Evolutionary conservation across 1,140 invertebrate species (phyloP).

Genomic region (Cephus cinctus): DNA sequence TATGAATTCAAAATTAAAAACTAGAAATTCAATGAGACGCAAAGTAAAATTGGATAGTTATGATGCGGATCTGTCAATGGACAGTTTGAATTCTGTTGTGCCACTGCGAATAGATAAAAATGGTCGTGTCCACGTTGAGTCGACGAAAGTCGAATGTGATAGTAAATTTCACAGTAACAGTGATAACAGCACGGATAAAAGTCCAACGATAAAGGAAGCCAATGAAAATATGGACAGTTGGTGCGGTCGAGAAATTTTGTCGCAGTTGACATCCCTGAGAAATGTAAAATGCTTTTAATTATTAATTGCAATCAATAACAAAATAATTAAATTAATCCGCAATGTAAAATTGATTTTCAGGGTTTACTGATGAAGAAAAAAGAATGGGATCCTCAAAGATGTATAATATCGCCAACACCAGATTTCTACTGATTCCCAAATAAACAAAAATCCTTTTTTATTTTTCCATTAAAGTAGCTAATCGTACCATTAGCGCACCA

Average conservation of each 20-base stretch:
- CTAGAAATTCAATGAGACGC: conserved; percentile 24
- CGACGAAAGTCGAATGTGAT: conserved; percentile 7
- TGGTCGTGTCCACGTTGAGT: conserved; percentile 31
- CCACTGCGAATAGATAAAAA: conserved; percentile 40
- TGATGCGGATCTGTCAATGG: conserved; percentile 46
- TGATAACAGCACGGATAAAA: neutral
- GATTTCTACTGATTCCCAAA: conserved; percentile 33
- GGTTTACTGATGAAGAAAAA: conserved; percentile 49
- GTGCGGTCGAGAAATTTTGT: conserved; percentile 45
- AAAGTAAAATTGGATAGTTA: conserved; percentile 37
- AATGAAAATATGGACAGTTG: conserved; percentile 28
- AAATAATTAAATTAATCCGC: neutral
- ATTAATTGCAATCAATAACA: too few species aligned
- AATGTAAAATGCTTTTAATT: too few species aligned
- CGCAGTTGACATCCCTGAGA: conserved; percentile 43
- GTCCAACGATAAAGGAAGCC: conserved; percentile 2
- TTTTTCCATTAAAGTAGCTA: conserved; percentile 1
- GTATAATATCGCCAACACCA: conserved; percentile 38
- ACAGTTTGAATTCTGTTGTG: conserved; percentile 43
- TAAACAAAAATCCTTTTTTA: conserved; percentile 1
- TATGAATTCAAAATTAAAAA: conserved; percentile 34
- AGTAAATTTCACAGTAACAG: conserved; percentile 7
- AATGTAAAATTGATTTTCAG: conserved; percentile 29
- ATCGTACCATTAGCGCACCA: neutral
- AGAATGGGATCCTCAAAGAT: conserved; percentile 50